Percentiles rank a stretch among this genome's conserved stretches.
Evolutionary conservation across 2,113 vertebrate species (phyloP).

Genomic region (Toxotes chatareus): DNA sequence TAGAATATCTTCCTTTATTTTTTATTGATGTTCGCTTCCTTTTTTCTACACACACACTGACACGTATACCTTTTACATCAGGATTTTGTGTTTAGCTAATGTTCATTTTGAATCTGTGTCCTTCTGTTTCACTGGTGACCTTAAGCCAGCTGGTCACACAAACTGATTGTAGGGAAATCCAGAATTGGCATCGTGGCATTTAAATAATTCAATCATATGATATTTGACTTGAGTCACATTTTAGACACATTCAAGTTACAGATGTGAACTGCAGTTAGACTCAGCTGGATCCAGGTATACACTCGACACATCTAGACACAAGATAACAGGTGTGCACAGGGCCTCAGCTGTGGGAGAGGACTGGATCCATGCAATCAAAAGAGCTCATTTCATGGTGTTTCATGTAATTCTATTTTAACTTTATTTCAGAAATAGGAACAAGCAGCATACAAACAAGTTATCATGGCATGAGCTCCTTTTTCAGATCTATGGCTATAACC

Average conservation of each 20-base stretch:
- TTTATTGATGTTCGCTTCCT: no score
- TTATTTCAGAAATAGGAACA: background rate
- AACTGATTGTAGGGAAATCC: no score
- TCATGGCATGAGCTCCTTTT: background rate
- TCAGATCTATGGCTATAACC: background rate
- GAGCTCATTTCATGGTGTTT: background rate
- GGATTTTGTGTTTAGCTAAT: no score
- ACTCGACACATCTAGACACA: slow-evolving; percentile 32
- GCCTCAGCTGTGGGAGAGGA: background rate
- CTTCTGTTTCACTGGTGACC: no score
- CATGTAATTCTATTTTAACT: background rate
- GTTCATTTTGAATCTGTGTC: no score
- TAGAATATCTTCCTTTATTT: no score
- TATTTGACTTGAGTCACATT: slow-evolving; percentile 38
- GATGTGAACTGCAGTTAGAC: slow-evolving; percentile 36
- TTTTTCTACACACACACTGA: no score
- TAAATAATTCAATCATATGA: background rate
- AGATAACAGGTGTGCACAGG: background rate
- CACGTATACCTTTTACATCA: no score
- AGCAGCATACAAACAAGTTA: background rate
- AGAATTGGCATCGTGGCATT: no score
- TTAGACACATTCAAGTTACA: slow-evolving; percentile 27
- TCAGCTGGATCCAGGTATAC: slow-evolving; percentile 6
- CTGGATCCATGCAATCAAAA: background rate
- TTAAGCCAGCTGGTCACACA: no score